A percentile compares a stretch with the other conserved stretches of the same genome.
Conservation (phyloP, 2,888 invertebrate genomes). For the Celastrina argiolus region DNA sequence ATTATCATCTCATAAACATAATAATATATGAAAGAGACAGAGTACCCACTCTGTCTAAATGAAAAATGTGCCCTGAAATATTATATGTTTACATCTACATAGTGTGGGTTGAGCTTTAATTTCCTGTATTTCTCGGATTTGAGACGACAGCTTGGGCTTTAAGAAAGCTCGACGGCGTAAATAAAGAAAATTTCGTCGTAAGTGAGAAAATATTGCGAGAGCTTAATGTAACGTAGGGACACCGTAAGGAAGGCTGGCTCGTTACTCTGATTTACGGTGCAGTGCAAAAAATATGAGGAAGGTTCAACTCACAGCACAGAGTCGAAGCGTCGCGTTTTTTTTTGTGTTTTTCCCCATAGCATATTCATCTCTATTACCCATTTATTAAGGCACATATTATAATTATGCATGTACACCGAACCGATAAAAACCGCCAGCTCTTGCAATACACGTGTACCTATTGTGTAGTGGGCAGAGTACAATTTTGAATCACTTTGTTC, state of each 20-base stretch:
- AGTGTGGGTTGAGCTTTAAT: slow-evolving; percentile 34
- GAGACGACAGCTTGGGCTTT: slow-evolving; percentile 55
- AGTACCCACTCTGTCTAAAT: neutral
- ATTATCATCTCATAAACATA: neutral
- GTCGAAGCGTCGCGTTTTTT: too few species aligned
- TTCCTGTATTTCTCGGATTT: slow-evolving; percentile 46
- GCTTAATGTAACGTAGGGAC: slow-evolving; percentile 70
- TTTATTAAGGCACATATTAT: too few species aligned
- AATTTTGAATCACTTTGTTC: too few species aligned
- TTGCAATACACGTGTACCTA: too few species aligned
- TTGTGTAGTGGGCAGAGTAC: too few species aligned
- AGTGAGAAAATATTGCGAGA: slow-evolving; percentile 75
- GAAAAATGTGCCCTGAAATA: neutral
- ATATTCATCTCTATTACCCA: too few species aligned
- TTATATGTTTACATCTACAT: neutral
- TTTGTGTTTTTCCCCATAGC: too few species aligned
- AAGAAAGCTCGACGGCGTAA: slow-evolving; percentile 58
- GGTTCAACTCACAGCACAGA: too few species aligned
- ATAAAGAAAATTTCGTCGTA: slow-evolving; percentile 72
- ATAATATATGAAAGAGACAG: too few species aligned
- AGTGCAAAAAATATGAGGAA: slow-evolving; percentile 34
- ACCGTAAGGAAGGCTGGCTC: slow-evolving; percentile 68
- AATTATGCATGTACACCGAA: too few species aligned
- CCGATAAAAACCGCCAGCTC: too few species aligned
- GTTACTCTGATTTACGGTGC: slow-evolving; percentile 73